Base-by-base conservation (phyloP, 2,797 vertebrate genomes). In the Manis javanica region DNA sequence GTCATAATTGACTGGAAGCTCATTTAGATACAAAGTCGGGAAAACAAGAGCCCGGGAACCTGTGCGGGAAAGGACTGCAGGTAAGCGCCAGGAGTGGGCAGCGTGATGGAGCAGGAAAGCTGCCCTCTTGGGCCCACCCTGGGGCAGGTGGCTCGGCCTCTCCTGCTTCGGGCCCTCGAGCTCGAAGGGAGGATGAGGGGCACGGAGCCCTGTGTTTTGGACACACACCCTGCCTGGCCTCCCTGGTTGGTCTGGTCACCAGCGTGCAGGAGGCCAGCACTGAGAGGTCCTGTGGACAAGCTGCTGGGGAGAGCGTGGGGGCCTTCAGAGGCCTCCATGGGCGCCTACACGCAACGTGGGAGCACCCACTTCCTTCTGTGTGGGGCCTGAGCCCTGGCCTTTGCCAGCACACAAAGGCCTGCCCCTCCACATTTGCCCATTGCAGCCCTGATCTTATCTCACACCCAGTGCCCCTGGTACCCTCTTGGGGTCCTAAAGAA, bases 251-350 rank as follows among this genome's bases (percentile, higher is more conserved):
- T 21, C n/a, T 11, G 14, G 4, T 15, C 2, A 15, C 2, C 2
- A 15, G 8, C 7, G 0, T 0, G n/a, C 13, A 0, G 11, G 0
- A 13, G 0, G 0, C 66, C 14, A 0, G 82, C 11, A 1, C 39
- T 3, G 15, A 51, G 29, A 53, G 29, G 12, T 3, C 2, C n/a
- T 71, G 87, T 34, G 4, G 55, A 7, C 15, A 14, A 15, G 57
- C 23, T 29, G 2, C 53, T 5, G 24, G 23, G 57, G 42, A 34
- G 21, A 19, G 18, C 1, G 1, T 4, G 24, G 19, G 5, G 10
- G 37, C 39, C 14, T 34, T 5, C 7, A 3, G 15, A 66, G 92
- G 34, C 49, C 51, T 16, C 53, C 9, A 0, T 1, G 9, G 51
- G 46, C 0, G 0, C 14, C 51, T 51, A 31, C n/a, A 29, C 4